phyloP scores from a whole-genome alignment of 2,113 vertebrate genomes.

The Pogonocichla stellata region DNA sequence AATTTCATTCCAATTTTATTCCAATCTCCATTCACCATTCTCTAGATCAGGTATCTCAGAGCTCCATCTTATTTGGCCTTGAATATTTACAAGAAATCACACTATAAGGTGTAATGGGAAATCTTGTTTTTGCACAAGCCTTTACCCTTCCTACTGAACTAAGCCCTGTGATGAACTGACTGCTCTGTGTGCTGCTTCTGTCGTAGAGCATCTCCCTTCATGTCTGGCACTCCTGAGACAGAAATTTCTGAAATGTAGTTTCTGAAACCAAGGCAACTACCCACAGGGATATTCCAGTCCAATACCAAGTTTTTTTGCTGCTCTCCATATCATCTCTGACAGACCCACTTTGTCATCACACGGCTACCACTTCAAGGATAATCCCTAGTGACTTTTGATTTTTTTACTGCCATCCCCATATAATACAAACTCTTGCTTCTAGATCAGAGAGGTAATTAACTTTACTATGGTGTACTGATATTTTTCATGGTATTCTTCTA shows the following conservation, averaged over 20 bases:
- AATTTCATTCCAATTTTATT: too few relatives aligned
- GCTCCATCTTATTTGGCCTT: too few relatives aligned
- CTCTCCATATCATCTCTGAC: neutral
- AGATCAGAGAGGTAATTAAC: neutral
- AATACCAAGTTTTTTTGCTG: neutral
- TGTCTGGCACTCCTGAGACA: neutral
- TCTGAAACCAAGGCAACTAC: neutral
- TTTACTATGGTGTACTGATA: neutral
- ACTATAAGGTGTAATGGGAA: too few relatives aligned
- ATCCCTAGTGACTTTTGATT: neutral
- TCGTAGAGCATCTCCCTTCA: neutral
- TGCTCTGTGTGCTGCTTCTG: neutral
- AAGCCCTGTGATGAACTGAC: neutral
- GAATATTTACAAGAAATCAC: too few relatives aligned
- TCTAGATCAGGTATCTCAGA: too few relatives aligned
- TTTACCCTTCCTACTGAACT: neutral
- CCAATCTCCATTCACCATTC: too few relatives aligned
- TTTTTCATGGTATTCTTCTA: neutral
- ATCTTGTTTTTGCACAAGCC: too few relatives aligned
- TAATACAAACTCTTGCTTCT: neutral
- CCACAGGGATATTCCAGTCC: neutral
- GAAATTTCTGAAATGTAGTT: neutral
- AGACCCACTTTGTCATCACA: rapidly evolving
- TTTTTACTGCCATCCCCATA: neutral
- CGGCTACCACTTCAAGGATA: neutral